Conservation (phyloP, 1,140 invertebrate genomes). For the Drosophila rufa region DNA sequence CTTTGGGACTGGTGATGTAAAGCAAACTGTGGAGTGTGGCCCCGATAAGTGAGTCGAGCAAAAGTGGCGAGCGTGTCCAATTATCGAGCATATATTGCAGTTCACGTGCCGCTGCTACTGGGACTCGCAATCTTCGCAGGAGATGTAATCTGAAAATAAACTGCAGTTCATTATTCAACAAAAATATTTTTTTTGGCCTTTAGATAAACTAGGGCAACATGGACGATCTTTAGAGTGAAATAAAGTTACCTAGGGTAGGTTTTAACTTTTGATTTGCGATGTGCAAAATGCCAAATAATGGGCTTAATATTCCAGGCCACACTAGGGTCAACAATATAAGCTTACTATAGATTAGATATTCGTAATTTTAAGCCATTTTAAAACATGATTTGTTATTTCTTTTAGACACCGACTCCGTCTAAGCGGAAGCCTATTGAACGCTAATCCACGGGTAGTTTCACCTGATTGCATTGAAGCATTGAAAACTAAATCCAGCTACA, state of each 20-base stretch:
- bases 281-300: not conserved
- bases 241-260: not conserved
- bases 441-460: not conserved
- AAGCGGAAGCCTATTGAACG: not conserved
- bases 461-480: constrained; percentile 22
- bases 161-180: constrained; percentile 31
- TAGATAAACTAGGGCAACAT: constrained; percentile 9
- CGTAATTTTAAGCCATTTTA: too few relatives aligned
- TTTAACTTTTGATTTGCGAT: not conserved
- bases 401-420: too few relatives aligned
- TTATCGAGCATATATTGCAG: constrained; percentile 76
- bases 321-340: too few relatives aligned
- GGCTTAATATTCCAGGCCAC: not conserved
- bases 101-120: constrained; percentile 65
- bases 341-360: too few relatives aligned
- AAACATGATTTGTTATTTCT: too few relatives aligned
- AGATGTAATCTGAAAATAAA: constrained; percentile 45
- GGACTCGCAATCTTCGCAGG: constrained; percentile 32
- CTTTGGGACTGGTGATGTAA: constrained; percentile 3
- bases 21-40: constrained; percentile 64
- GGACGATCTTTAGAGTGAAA: not conserved
- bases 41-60: constrained; percentile 63
- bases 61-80: constrained; percentile 72
- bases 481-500: constrained; percentile 4
- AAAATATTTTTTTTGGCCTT: constrained; percentile 23